Conservation (phyloP, 30 jellyfish, hydroid and myxozoan genomes). For the Turritopsis rubra region DNA sequence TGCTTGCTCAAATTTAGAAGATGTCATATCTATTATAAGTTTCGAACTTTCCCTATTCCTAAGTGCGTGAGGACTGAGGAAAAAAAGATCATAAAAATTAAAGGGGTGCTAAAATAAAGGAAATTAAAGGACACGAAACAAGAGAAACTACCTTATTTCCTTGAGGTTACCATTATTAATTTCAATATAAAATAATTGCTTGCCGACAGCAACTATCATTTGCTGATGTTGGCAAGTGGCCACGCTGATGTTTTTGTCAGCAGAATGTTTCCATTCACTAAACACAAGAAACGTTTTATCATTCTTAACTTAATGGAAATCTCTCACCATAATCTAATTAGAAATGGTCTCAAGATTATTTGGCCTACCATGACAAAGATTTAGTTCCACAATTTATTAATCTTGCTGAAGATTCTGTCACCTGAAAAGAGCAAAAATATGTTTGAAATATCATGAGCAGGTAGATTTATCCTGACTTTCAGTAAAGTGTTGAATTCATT, state of each 20-base stretch:
- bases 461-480: too few relatives aligned
- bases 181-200: slow-evolving; percentile 64
- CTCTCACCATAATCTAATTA: neutral
- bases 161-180: slow-evolving; percentile 45
- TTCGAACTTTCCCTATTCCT: too few relatives aligned
- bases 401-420: slow-evolving; percentile 70
- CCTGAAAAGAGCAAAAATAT: slow-evolving; percentile 31
- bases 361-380: neutral
- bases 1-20: too few relatives aligned
- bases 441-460: too few relatives aligned
- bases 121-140: too few relatives aligned
- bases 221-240: slow-evolving; percentile 65
- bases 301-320: neutral
- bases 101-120: too few relatives aligned
- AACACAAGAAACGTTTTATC: neutral
- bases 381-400: slow-evolving; percentile 43
- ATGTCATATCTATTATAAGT: too few relatives aligned
- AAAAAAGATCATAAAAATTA: too few relatives aligned
- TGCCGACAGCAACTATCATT: slow-evolving; percentile 69
- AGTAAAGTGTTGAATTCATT: neutral
- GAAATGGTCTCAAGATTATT: neutral
- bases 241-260: slow-evolving; percentile 60
- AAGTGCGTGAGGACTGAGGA: too few relatives aligned
- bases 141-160: slow-evolving; percentile 76
- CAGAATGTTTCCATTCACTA: slow-evolving; percentile 76